Evolutionary conservation across 2,797 vertebrate genomes (phyloP).

Genomic region (Gastrophryne carolinensis): DNA sequence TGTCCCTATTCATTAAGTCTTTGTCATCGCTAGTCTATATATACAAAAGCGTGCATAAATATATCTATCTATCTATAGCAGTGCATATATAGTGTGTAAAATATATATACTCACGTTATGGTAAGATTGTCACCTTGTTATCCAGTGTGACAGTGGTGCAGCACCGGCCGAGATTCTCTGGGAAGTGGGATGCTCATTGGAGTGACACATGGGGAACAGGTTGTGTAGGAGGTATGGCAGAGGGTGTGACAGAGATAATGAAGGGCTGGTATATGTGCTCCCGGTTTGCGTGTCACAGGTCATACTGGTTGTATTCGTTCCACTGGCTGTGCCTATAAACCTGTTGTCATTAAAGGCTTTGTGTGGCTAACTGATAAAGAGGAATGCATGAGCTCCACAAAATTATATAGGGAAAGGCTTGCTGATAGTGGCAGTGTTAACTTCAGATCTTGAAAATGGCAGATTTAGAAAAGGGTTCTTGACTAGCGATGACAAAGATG

Average conservation of each 20-base stretch:
- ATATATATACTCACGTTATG: constrained; percentile 31
- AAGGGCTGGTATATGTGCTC: constrained; percentile 19
- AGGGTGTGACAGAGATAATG: constrained; percentile 37
- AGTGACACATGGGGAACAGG: constrained; percentile 28
- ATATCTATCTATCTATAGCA: too few relatives aligned
- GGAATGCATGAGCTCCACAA: background rate
- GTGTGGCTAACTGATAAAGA: background rate
- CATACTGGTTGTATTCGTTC: background rate
- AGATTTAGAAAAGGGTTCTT: too few relatives aligned
- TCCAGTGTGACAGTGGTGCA: background rate
- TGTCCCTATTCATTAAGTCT: too few relatives aligned
- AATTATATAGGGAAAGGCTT: background rate
- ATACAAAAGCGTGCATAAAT: too few relatives aligned
- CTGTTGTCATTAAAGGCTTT: background rate
- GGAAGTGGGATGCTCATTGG: background rate
- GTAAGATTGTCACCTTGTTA: background rate
- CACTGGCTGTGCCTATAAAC: background rate
- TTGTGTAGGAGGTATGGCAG: constrained; percentile 21
- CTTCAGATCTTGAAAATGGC: too few relatives aligned
- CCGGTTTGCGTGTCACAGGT: constrained; percentile 15
- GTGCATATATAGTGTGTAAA: too few relatives aligned
- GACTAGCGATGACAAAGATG: too few relatives aligned
- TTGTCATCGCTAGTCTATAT: too few relatives aligned
- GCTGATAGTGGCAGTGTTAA: too few relatives aligned
- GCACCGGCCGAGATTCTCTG: background rate